A percentile compares a stretch with the other conserved stretches of the same genome.
phyloP scores from a whole-genome alignment of 1,140 invertebrate species.

The Bombus turneri region DNA sequence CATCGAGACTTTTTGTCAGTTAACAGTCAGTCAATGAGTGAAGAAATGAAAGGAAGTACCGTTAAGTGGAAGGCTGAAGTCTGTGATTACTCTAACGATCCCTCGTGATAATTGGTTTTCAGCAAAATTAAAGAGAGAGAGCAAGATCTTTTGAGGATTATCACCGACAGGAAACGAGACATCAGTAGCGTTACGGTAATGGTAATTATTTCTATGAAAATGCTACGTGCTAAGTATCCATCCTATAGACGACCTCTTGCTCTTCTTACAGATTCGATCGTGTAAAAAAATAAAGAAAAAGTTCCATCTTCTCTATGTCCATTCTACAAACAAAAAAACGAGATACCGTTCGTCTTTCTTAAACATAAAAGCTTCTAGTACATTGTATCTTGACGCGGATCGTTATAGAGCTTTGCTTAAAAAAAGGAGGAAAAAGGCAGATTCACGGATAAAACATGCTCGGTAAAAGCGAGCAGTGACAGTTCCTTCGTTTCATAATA shows the following conservation, averaged over 20 bases:
- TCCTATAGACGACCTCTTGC: too few species aligned
- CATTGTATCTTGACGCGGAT: not conserved
- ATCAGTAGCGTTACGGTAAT: conserved; percentile 8
- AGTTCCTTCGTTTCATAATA: too few species aligned
- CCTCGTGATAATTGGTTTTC: not conserved
- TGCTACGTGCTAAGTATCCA: not conserved
- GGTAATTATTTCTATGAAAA: not conserved
- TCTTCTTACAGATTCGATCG: not conserved
- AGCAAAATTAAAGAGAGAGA: not conserved
- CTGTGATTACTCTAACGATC: conserved; percentile 9
- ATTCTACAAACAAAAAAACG: not conserved
- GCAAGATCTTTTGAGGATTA: not conserved
- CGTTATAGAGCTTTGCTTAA: not conserved
- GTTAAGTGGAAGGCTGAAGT: not conserved
- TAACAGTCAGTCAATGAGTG: not conserved
- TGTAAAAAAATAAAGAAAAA: not conserved
- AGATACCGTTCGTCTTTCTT: not conserved
- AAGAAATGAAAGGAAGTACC: not conserved
- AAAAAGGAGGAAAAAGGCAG: too few species aligned
- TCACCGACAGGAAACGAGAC: not conserved
- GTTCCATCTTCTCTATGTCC: not conserved
- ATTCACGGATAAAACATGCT: not conserved
- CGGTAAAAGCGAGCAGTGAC: not conserved
- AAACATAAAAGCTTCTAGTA: not conserved
- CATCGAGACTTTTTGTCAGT: not conserved